A percentile compares a stretch with the other conserved stretches of the same genome.
phyloP scores from a whole-genome alignment of 2,113 vertebrate genomes.

The Greenwoodochromis staneri region DNA sequence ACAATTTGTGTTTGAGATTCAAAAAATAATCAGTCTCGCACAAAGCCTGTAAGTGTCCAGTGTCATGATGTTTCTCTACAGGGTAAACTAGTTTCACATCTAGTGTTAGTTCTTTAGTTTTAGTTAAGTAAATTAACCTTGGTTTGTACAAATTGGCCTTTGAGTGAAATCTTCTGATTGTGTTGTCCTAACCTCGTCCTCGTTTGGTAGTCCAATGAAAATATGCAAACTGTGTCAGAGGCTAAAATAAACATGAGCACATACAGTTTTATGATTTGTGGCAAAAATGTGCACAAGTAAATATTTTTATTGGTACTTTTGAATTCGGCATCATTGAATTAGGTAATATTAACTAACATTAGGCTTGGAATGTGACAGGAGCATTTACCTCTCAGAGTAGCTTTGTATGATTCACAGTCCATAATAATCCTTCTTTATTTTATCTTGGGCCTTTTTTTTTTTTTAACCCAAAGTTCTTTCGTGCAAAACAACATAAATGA shows the following conservation, averaged over 20 bases:
- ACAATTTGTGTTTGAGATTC: background rate
- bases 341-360: background rate
- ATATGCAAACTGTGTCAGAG: background rate
- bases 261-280: background rate
- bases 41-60: background rate
- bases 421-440: background rate
- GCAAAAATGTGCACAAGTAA: background rate
- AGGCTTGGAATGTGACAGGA: background rate
- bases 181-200: background rate
- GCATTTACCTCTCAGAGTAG: background rate
- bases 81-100: background rate
- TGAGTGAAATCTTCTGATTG: background rate
- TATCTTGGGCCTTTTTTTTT: background rate
- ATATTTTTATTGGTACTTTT: background rate
- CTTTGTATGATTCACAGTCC: background rate
- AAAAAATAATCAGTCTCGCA: background rate
- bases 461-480: background rate
- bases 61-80: background rate
- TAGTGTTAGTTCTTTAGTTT: background rate
- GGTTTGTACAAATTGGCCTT: background rate
- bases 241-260: background rate
- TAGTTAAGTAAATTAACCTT: background rate
- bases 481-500: background rate
- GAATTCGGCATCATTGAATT: background rate
- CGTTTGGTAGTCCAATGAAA: background rate